phyloP scores from a whole-genome alignment of 2,113 vertebrate species.

The Balaenoptera acutorostrata region DNA sequence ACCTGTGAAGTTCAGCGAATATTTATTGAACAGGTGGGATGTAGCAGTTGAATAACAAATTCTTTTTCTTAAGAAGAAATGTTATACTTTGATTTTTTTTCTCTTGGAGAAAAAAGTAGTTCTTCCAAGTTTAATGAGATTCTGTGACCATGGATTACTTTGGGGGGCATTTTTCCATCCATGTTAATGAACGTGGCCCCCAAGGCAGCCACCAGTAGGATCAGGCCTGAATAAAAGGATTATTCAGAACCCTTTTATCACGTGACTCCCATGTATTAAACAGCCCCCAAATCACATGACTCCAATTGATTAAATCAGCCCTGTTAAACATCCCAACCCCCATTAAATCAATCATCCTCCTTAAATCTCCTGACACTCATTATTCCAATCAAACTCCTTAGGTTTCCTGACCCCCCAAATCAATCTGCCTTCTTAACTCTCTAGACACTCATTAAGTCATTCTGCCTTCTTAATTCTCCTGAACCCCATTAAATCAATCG shows the following conservation, averaged over 20 bases:
- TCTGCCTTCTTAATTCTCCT: neutral
- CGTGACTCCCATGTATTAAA: neutral
- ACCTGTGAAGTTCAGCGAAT: neutral
- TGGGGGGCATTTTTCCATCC: neutral
- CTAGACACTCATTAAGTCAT: neutral
- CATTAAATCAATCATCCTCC: neutral
- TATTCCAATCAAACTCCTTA: neutral
- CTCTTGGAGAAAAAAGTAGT: neutral
- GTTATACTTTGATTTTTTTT: neutral
- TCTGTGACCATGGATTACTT: neutral
- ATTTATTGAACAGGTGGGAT: neutral
- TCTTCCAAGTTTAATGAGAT: neutral
- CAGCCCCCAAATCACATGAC: neutral
- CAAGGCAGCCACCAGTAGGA: neutral
- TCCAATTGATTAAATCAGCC: neutral
- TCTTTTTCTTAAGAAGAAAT: neutral
- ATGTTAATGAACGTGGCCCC: neutral
- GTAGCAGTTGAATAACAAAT: neutral
- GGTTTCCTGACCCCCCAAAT: neutral
- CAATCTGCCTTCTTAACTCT: neutral
- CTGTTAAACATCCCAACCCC: rapidly evolving
- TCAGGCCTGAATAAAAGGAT: neutral
- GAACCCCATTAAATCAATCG: neutral
- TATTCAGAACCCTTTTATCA: neutral
- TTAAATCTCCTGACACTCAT: neutral